phyloP scores from a whole-genome alignment of 2,888 invertebrate genomes.

The Agrochola lychnidis region DNA sequence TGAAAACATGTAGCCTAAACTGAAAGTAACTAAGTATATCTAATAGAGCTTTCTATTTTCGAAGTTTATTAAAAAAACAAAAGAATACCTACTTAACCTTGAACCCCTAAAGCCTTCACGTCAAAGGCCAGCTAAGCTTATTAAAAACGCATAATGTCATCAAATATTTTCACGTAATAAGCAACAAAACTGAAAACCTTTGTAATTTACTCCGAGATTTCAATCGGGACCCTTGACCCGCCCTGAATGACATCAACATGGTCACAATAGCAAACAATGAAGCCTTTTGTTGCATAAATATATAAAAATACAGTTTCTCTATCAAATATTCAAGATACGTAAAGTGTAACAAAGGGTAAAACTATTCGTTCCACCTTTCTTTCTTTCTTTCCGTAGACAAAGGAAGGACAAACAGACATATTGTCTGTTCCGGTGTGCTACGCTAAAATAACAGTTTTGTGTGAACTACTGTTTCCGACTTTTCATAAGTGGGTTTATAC shows the following conservation, averaged over 20 bases:
- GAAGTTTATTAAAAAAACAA: slow-evolving; percentile 4
- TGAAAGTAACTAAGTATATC: background rate
- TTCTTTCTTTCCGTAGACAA: slow-evolving; percentile 38
- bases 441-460: slow-evolving; percentile 32
- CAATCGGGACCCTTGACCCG: slow-evolving; percentile 62
- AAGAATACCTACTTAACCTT: background rate
- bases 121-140: slow-evolving; percentile 32
- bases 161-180: slow-evolving; percentile 35
- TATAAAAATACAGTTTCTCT: slow-evolving; percentile 36
- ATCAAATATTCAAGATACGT: slow-evolving; percentile 61
- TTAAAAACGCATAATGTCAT: slow-evolving; percentile 55
- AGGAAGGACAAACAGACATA: slow-evolving; percentile 39
- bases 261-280: slow-evolving; percentile 49
- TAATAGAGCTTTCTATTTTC: background rate
- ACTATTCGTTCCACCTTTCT: slow-evolving; percentile 25
- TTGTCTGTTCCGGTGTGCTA: slow-evolving; percentile 29
- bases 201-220: slow-evolving; percentile 56
- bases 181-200: slow-evolving; percentile 28
- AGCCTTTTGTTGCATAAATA: slow-evolving; percentile 53
- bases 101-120: slow-evolving; percentile 14
- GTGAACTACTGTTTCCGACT: slow-evolving; percentile 14
- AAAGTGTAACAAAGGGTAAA: slow-evolving; percentile 46
- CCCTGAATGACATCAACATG: slow-evolving; percentile 45
- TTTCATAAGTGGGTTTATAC: background rate
- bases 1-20: background rate